Evolutionary conservation across 2,797 vertebrate genomes (phyloP).

Genomic region (Ctenochaetus hawaiiensis): DNA sequence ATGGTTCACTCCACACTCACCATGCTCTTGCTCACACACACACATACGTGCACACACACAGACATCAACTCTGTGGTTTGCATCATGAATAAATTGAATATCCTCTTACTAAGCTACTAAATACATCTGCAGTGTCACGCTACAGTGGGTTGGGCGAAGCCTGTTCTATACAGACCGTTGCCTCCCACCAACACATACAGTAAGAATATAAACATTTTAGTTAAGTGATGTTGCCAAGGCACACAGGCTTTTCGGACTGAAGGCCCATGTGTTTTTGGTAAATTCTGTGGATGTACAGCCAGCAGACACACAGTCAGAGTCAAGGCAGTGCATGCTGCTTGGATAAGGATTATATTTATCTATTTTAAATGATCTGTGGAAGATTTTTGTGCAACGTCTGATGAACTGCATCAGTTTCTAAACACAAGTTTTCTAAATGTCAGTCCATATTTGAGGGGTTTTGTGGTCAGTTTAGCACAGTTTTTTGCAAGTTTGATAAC

Average conservation of each 20-base stretch:
- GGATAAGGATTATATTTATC: background rate
- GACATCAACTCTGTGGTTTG: slow-evolving; percentile 70
- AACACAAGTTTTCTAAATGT: background rate
- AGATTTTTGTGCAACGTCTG: background rate
- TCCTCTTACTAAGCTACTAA: slow-evolving; percentile 77
- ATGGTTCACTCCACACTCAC: slow-evolving; percentile 78
- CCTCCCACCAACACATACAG: slow-evolving; percentile 47
- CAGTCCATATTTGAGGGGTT: background rate
- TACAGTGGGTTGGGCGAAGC: slow-evolving; percentile 44
- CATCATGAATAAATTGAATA: slow-evolving; percentile 85
- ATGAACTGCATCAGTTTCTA: background rate
- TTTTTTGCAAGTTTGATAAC: background rate
- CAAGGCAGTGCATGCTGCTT: background rate
- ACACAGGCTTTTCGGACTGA: slow-evolving; percentile 10
- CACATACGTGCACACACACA: slow-evolving; percentile 39
- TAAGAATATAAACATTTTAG: slow-evolving; percentile 60
- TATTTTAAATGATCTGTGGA: background rate
- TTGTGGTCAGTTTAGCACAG: background rate
- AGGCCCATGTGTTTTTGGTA: background rate
- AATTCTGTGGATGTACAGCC: background rate
- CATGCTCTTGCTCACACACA: slow-evolving; percentile 46
- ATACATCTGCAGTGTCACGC: slow-evolving; percentile 75
- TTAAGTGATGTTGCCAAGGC: slow-evolving; percentile 30
- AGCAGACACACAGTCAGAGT: background rate
- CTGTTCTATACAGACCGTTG: slow-evolving; percentile 47